Conservation (phyloP, 2,113 vertebrate genomes). For the Python bivittatus region DNA sequence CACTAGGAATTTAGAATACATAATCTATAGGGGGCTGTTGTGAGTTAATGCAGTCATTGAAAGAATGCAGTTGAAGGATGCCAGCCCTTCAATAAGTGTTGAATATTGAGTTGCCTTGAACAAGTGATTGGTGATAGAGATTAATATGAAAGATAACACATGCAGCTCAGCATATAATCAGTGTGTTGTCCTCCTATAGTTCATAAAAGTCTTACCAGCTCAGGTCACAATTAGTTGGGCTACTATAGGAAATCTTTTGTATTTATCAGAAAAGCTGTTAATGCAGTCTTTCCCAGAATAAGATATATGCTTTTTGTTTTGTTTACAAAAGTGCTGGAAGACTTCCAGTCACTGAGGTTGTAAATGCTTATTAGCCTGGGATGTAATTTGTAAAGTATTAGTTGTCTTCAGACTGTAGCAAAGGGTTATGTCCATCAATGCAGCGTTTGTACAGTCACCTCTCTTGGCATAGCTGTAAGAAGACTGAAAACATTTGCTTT, state of each 20-base stretch:
- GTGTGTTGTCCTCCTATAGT: neutral
- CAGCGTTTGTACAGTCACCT: neutral
- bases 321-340: neutral
- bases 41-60: neutral
- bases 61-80: neutral
- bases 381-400: neutral
- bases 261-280: neutral
- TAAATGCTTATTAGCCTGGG: neutral
- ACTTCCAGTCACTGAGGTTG: neutral
- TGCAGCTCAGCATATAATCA: neutral
- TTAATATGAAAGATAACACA: neutral
- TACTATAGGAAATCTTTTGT: neutral
- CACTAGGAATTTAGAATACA: slow-evolving; percentile 31
- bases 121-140: neutral
- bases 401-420: neutral
- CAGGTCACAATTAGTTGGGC: no score
- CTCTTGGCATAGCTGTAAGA: neutral
- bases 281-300: neutral
- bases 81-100: neutral
- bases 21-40: neutral
- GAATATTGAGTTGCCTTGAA: neutral
- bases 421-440: neutral
- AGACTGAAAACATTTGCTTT: neutral
- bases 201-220: neutral
- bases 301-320: neutral